Evolutionary conservation across 2,888 invertebrate genomes (phyloP).

Genomic region (Lottia gigantea): DNA sequence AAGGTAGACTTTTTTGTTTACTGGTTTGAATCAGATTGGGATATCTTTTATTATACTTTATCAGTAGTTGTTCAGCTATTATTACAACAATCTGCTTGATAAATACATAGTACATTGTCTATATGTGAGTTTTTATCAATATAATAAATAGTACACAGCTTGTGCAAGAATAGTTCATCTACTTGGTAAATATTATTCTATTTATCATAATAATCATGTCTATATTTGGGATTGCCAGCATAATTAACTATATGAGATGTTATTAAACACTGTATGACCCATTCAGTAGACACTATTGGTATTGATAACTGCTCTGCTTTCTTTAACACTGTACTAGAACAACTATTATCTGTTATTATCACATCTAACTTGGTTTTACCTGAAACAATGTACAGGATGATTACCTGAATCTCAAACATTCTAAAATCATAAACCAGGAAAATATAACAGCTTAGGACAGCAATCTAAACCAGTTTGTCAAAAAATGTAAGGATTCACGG

Average conservation of each 20-base stretch:
- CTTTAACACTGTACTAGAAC: constrained; percentile 72
- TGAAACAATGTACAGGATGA: constrained; percentile 24
- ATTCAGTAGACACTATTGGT: constrained; percentile 78
- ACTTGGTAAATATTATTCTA: no score
- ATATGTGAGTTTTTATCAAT: no score
- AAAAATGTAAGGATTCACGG: no score
- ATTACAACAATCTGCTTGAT: no score
- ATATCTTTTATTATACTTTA: no score
- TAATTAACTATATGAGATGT: constrained; percentile 71
- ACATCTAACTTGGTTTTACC: constrained; percentile 49
- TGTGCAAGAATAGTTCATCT: no score
- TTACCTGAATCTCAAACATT: constrained; percentile 8
- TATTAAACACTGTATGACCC: constrained; percentile 79
- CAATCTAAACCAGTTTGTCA: no score
- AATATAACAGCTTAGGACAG: constrained; percentile 5
- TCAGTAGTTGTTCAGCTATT: no score
- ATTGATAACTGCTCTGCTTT: constrained; percentile 72
- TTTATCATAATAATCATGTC: constrained; percentile 37
- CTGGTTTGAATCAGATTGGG: no score
- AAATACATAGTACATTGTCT: no score
- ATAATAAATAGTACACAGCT: no score
- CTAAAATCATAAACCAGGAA: not conserved
- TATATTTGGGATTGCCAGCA: constrained; percentile 53
- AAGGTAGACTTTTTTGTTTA: no score
- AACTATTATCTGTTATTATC: constrained; percentile 76